Conservation (phyloP, 2,888 invertebrate species). For the Cheilosia scutellata region DNA sequence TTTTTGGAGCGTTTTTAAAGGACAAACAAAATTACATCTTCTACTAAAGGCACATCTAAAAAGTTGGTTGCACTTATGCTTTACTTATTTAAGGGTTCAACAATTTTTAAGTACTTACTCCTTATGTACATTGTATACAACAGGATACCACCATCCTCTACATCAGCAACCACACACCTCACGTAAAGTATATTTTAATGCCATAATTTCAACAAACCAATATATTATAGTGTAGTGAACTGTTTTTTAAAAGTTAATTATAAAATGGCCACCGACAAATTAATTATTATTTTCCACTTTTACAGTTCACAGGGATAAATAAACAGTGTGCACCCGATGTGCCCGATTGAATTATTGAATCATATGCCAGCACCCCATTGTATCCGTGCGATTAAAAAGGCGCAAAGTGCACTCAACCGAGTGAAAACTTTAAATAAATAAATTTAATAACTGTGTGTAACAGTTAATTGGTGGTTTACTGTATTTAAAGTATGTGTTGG, state of each 20-base stretch:
- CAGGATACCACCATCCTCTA: background rate
- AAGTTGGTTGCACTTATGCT: too few species aligned
- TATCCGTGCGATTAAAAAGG: conserved; percentile 34
- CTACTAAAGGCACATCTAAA: too few species aligned
- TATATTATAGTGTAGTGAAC: conserved; percentile 9
- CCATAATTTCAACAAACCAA: conserved; percentile 26
- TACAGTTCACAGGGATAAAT: conserved; percentile 60
- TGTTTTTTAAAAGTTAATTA: conserved; percentile 56
- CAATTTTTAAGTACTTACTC: too few species aligned
- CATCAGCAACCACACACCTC: background rate
- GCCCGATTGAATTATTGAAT: conserved; percentile 68
- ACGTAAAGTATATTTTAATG: conserved; percentile 24
- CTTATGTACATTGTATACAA: too few species aligned
- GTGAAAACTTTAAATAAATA: conserved; percentile 62
- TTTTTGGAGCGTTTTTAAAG: too few species aligned
- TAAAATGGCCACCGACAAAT: conserved; percentile 49
- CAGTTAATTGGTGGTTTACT: conserved; percentile 62
- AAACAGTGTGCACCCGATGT: conserved; percentile 53
- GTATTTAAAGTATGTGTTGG: background rate
- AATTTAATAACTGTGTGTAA: conserved; percentile 53
- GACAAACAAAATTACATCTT: too few species aligned
- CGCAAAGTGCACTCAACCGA: conserved; percentile 41
- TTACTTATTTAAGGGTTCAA: too few species aligned
- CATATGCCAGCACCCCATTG: conserved; percentile 6
- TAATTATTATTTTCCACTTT: conserved; percentile 63